Percentiles rank a stretch among this genome's conserved stretches.
Evolutionary conservation across 2,888 invertebrate species (phyloP).

Genomic region (Pseudococcus longispinus): DNA sequence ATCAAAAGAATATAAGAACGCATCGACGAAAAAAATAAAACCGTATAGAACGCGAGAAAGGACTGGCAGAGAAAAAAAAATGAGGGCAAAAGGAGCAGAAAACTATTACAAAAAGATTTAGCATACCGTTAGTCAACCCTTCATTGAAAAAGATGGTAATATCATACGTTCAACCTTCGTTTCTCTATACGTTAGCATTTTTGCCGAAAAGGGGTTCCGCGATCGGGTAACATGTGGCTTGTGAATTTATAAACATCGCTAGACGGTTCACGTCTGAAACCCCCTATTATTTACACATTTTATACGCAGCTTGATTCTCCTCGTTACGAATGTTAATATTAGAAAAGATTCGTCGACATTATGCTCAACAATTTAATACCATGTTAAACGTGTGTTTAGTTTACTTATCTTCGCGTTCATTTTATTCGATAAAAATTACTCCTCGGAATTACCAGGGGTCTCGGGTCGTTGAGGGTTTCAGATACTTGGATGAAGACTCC

Average conservation of each 20-base stretch:
- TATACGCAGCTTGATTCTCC: background rate
- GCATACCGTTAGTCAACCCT: conserved; percentile 11
- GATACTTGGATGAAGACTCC: too few relatives aligned
- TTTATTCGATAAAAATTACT: background rate
- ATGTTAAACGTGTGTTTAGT: background rate
- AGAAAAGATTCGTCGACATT: conserved; percentile 3
- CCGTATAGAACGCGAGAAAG: background rate
- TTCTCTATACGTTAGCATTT: background rate
- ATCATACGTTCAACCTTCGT: conserved; percentile 1
- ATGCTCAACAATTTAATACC: background rate
- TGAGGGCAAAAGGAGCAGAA: background rate
- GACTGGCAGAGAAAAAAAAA: background rate
- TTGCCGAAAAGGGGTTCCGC: background rate
- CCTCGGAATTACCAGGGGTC: background rate
- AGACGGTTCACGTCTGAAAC: background rate
- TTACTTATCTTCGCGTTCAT: background rate
- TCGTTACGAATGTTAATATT: conserved; percentile 15
- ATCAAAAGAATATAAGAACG: background rate
- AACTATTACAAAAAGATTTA: conserved; percentile 12
- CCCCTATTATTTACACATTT: conserved; percentile 16
- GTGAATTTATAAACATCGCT: background rate
- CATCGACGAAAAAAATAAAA: background rate
- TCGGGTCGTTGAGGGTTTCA: too few relatives aligned
- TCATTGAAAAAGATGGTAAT: background rate
- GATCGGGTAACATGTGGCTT: background rate